These are phyloP conservation scores for Lomographa bimaculata DNA, from an alignment of 2,888 invertebrate species.

Conservation along the genomic window DNA sequence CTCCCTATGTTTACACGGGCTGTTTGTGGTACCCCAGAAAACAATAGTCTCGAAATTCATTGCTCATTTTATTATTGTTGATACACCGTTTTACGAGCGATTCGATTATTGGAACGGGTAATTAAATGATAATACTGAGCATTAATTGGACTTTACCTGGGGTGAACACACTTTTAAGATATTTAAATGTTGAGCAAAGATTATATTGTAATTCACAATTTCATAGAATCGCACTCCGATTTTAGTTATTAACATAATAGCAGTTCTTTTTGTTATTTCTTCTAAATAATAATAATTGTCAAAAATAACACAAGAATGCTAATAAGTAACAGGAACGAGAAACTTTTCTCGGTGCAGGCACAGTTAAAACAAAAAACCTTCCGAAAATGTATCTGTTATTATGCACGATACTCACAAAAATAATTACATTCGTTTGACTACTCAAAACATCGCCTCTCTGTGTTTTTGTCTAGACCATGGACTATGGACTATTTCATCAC, in stretches of 20 bases:
- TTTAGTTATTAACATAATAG: not conserved
- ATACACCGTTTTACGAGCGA: constrained; percentile 80
- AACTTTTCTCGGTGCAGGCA: no score
- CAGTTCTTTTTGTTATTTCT: no score
- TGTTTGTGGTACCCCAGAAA: constrained; percentile 82
- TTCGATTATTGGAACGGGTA: constrained; percentile 82
- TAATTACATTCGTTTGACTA: no score
- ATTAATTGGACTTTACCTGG: constrained; percentile 80
- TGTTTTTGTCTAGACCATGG: no score
- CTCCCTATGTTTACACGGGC: constrained; percentile 78
- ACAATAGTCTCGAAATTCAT: constrained; percentile 83
- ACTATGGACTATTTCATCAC: no score
- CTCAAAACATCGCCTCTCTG: no score
- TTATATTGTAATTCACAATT: constrained; percentile 11
- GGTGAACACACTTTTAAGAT: constrained; percentile 49
- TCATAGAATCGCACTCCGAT: not conserved
- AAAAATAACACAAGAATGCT: no score
- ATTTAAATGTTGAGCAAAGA: constrained; percentile 41
- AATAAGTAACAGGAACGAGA: no score
- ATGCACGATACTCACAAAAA: no score
- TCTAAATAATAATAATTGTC: no score
- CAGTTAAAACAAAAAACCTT: no score
- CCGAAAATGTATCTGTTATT: no score
- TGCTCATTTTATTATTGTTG: constrained; percentile 84
- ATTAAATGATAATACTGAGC: constrained; percentile 82